A percentile compares a stretch with the other conserved stretches of the same genome.
These are phyloP conservation scores for Champsocephalus esox DNA, from an alignment of 2,797 vertebrate species.

Conservation along the genomic window DNA sequence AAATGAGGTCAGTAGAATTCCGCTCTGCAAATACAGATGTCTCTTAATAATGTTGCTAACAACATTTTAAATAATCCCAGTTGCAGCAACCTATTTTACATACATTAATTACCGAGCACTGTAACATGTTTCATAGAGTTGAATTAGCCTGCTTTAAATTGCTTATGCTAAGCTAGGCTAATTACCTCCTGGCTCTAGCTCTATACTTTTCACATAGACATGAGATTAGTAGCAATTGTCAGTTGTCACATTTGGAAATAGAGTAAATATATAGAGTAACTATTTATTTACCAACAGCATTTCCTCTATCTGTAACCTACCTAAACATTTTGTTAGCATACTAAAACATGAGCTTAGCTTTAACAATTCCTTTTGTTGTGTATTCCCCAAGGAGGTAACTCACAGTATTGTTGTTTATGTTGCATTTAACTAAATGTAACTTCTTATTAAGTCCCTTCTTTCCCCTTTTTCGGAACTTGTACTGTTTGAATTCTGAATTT, in stretches of 20 bases:
- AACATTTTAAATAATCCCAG: background rate
- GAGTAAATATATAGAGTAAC: background rate
- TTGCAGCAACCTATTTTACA: background rate
- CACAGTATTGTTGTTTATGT: background rate
- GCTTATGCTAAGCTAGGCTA: too few species aligned
- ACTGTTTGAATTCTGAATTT: background rate
- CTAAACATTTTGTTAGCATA: background rate
- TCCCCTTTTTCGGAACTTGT: background rate
- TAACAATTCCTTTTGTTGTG: background rate
- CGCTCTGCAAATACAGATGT: background rate
- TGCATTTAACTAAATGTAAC: background rate
- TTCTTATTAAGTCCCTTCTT: background rate
- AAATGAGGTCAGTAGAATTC: conserved; percentile 87
- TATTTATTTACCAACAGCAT: background rate
- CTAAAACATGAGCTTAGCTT: background rate
- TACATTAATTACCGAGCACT: background rate
- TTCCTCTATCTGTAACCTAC: background rate
- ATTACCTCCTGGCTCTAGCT: background rate
- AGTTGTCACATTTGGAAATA: background rate
- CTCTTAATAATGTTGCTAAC: background rate
- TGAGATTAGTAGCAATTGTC: background rate
- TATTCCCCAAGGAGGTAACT: background rate
- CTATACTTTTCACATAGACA: background rate
- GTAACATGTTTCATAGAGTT: background rate
- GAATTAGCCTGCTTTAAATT: background rate